Conservation (phyloP, 2,113 vertebrate species). For the Scartelaos histophorus region DNA sequence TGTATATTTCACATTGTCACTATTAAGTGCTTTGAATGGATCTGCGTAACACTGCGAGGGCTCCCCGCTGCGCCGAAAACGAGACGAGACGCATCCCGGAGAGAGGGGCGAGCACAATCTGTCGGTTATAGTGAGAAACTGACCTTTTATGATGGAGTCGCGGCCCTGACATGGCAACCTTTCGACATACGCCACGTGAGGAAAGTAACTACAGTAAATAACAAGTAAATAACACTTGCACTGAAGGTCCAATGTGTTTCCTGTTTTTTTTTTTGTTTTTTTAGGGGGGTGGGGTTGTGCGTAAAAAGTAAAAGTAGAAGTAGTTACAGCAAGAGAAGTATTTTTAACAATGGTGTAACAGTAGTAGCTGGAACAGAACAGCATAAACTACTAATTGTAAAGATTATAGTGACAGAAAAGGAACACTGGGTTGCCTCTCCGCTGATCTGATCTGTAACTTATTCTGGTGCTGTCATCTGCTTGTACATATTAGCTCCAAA, state of each 20-base stretch:
- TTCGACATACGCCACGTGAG: constrained; percentile 1
- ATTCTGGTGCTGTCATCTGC: not conserved
- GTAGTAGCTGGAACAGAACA: no score
- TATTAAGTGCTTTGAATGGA: constrained; percentile 44
- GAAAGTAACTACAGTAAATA: not conserved
- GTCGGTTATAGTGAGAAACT: constrained; percentile 52
- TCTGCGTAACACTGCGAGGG: constrained; percentile 49
- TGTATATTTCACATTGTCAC: constrained; percentile 61
- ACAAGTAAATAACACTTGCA: not conserved
- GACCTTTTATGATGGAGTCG: constrained; percentile 73
- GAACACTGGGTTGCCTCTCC: no score
- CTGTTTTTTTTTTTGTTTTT: no score
- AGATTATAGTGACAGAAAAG: no score
- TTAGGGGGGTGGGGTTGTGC: no score
- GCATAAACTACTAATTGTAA: no score
- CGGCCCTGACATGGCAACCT: constrained; percentile 42
- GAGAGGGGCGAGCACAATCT: constrained; percentile 63
- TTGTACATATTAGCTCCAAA: no score
- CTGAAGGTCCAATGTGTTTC: not conserved
- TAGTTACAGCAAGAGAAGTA: no score
- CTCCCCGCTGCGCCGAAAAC: constrained; percentile 70
- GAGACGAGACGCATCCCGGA: constrained; percentile 69
- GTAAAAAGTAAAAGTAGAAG: not conserved
- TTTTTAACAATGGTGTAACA: no score
- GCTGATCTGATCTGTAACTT: not conserved